A percentile compares a stretch with the other conserved stretches of the same genome.
Conservation (phyloP, 2,888 invertebrate species). For the Digitonthophagus gazella region DNA sequence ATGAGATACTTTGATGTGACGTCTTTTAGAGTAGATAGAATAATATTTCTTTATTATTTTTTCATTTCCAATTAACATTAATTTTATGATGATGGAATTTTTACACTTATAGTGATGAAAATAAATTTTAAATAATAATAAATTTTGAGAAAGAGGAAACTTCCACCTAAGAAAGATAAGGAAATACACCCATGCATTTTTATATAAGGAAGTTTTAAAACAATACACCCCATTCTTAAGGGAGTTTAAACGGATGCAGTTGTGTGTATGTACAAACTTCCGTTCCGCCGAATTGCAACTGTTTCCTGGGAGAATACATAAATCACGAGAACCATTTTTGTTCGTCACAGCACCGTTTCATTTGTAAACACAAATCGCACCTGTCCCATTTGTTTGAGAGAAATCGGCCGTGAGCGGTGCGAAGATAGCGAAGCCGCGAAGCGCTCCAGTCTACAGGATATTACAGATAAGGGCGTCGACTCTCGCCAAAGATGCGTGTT, state of each 20-base stretch:
- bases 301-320: neutral
- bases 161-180: no score
- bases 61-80: no score
- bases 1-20: no score
- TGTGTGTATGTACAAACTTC: neutral
- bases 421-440: conserved; percentile 22
- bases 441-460: conserved; percentile 30
- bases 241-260: no score
- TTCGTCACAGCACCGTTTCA: conserved; percentile 3
- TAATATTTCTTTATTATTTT: neutral
- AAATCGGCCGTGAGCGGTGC: conserved; percentile 14
- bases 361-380: conserved; percentile 30
- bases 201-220: neutral
- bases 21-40: no score
- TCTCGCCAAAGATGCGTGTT: conserved; percentile 49
- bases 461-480: conserved; percentile 32
- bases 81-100: no score
- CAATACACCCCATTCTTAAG: neutral
- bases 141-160: no score
- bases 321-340: conserved; percentile 5
- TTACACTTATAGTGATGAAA: no score
- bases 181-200: no score
- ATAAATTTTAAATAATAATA: no score
- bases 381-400: conserved; percentile 29
- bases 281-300: neutral